These are phyloP conservation scores for Chloromyia formosa DNA, from an alignment of 2,888 invertebrate species.

Conservation along the genomic window DNA sequence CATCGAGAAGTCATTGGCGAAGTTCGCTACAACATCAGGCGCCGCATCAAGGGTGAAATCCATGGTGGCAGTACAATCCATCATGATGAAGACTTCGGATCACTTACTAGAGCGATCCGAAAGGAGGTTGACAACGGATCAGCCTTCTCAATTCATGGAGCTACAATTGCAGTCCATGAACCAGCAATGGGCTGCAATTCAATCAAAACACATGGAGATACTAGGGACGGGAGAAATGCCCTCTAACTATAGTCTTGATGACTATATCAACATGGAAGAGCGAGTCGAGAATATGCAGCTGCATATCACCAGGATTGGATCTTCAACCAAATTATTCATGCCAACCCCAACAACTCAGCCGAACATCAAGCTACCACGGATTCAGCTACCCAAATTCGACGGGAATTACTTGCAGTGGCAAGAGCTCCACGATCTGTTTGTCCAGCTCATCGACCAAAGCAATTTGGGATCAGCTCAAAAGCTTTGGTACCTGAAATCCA, in stretches of 20 bases:
- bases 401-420: neutral
- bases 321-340: neutral
- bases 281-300: neutral
- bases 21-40: no score
- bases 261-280: neutral
- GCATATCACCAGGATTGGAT: neutral
- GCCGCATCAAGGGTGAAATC: neutral
- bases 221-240: neutral
- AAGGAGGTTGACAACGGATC: neutral
- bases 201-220: neutral
- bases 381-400: neutral
- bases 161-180: neutral
- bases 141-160: neutral
- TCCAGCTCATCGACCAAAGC: neutral
- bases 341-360: neutral
- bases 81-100: neutral
- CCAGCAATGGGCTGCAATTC: neutral
- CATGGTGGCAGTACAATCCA: neutral
- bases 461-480: neutral
- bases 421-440: constrained; percentile 33
- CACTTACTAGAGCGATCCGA: neutral
- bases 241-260: neutral
- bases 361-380: neutral
- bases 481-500: constrained; percentile 7
- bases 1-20: neutral